Conservation (phyloP, 2,113 vertebrate genomes). For the Nymphicus hollandicus region DNA sequence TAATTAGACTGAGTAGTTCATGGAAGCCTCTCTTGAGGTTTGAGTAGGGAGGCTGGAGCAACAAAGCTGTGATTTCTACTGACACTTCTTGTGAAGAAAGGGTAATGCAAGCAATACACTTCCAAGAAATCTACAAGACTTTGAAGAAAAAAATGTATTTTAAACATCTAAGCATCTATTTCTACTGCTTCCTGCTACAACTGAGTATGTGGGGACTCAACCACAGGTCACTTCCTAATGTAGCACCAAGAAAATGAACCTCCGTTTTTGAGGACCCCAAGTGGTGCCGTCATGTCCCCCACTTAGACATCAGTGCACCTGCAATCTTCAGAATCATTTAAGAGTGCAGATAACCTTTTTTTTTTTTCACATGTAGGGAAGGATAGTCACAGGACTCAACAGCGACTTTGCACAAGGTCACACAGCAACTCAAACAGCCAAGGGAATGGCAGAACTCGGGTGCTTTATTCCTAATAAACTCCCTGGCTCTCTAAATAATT, state of each 20-base stretch:
- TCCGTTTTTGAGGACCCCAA: not conserved
- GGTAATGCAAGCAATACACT: not conserved
- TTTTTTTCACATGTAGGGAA: not conserved
- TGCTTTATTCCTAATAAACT: not conserved
- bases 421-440: not conserved
- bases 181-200: not conserved
- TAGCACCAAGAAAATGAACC: not conserved
- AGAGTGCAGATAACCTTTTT: not conserved
- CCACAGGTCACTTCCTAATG: not conserved
- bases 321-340: not conserved
- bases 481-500: not conserved
- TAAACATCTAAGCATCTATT: not conserved
- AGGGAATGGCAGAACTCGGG: not conserved
- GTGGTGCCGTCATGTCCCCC: not conserved
- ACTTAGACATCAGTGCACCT: not conserved
- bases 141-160: not conserved
- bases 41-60: not conserved
- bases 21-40: not conserved
- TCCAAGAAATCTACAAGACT: not conserved
- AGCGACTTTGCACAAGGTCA: not conserved
- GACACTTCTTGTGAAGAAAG: not conserved
- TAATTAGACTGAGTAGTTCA: not conserved
- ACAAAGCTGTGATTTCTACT: not conserved
- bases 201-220: not conserved
- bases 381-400: not conserved